A percentile compares a stretch with the other conserved stretches of the same genome.
Evolutionary conservation across 2,888 invertebrate species (phyloP).

Genomic region (Tricholauxania praeusta): DNA sequence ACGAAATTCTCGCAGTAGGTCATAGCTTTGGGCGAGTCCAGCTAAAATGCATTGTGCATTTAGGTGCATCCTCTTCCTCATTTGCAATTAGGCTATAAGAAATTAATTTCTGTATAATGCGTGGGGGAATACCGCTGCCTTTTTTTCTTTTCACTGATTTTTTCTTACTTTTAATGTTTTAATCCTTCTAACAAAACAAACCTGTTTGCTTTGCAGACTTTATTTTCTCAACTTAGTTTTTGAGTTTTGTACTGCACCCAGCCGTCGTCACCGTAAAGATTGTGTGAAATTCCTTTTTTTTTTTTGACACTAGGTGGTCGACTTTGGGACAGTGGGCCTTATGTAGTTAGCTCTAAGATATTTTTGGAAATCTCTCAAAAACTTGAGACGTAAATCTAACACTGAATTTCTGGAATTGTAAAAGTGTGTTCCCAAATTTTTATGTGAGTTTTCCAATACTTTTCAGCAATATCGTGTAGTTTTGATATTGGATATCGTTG

Average conservation of each 20-base stretch:
- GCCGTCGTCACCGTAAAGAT: constrained; percentile 15
- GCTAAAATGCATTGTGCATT: neutral
- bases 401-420: too few relatives aligned
- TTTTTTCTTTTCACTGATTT: constrained; percentile 4
- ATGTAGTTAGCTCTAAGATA: neutral
- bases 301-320: constrained; percentile 23
- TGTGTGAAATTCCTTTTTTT: constrained; percentile 23
- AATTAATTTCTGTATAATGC: constrained; percentile 57
- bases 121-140: constrained; percentile 51
- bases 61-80: neutral
- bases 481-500: too few relatives aligned
- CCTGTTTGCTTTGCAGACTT: constrained; percentile 18
- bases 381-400: too few relatives aligned
- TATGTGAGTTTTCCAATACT: too few relatives aligned
- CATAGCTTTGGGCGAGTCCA: constrained; percentile 28
- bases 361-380: too few relatives aligned
- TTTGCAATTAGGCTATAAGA: neutral
- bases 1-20: constrained; percentile 16
- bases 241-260: constrained; percentile 7
- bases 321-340: neutral
- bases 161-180: constrained; percentile 17
- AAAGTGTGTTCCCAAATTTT: too few relatives aligned
- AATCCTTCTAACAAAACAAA: constrained; percentile 3
- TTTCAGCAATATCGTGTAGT: too few relatives aligned
- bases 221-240: neutral